These are phyloP conservation scores for Lampris megalopsis DNA, from an alignment of 2,113 vertebrate genomes.

Conservation along the genomic window DNA sequence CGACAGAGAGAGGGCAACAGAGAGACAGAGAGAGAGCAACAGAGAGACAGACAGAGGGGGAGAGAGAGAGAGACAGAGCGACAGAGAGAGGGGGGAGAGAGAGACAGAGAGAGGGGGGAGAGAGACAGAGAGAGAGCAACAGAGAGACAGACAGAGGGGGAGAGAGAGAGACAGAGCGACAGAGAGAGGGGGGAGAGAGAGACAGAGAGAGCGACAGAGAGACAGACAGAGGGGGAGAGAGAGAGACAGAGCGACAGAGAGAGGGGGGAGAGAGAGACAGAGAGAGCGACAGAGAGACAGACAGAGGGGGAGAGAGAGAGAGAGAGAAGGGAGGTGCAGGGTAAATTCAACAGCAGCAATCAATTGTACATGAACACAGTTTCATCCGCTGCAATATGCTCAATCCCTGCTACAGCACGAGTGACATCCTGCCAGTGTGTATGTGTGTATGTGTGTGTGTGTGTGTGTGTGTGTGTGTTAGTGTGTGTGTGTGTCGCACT, in stretches of 20 bases:
- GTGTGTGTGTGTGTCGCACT: constrained; percentile 4
- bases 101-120: too few relatives aligned
- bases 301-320: background rate
- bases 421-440: background rate
- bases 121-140: too few relatives aligned
- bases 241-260: background rate
- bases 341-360: constrained; percentile 11
- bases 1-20: too few relatives aligned
- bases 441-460: background rate
- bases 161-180: too few relatives aligned
- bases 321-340: background rate
- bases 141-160: too few relatives aligned
- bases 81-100: too few relatives aligned
- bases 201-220: too few relatives aligned
- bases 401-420: constrained; percentile 9
- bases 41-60: too few relatives aligned
- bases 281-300: background rate
- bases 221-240: background rate
- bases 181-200: too few relatives aligned
- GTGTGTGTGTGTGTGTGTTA: constrained; percentile 2
- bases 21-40: too few relatives aligned
- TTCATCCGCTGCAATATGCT: constrained; percentile 29
- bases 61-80: too few relatives aligned
- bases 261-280: too few relatives aligned
- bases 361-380: constrained; percentile 40